These are phyloP conservation scores for Pseudorectes ferrugineus DNA, from an alignment of 2,113 vertebrate species.

Conservation along the genomic window DNA sequence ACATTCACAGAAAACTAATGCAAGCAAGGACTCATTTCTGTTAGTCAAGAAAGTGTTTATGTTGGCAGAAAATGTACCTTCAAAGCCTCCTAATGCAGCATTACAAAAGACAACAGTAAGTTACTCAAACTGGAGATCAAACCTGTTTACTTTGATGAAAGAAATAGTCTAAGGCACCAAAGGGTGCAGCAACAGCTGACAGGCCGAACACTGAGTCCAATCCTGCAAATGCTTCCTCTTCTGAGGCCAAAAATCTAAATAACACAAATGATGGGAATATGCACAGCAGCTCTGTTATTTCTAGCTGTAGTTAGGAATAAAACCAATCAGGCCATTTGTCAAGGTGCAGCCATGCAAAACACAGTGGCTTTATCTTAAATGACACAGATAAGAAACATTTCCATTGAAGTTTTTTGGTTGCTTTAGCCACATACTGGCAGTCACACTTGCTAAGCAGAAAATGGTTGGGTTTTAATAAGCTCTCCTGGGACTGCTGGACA, in stretches of 20 bases:
- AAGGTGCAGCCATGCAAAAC: conserved; percentile 19
- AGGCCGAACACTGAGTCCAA: not conserved
- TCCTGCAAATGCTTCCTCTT: not conserved
- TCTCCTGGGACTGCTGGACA: not conserved
- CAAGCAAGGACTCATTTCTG: conserved; percentile 57
- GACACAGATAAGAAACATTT: not conserved
- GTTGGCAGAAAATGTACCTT: conserved; percentile 50
- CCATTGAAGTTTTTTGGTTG: not conserved
- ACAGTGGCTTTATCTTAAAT: not conserved
- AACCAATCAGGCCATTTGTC: not conserved
- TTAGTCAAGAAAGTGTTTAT: conserved; percentile 39
- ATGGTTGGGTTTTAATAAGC: not conserved
- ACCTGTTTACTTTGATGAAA: conserved; percentile 49
- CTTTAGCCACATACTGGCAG: not conserved
- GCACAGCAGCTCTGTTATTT: not conserved
- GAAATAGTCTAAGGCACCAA: conserved; percentile 17
- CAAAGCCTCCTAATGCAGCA: conserved; percentile 26
- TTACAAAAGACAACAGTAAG: conserved; percentile 34
- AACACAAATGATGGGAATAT: not conserved
- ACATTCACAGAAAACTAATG: not conserved
- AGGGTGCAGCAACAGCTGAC: not conserved
- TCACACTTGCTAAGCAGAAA: not conserved
- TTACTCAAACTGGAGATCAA: conserved; percentile 40
- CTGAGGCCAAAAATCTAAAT: not conserved
- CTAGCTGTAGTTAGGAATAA: not conserved